phyloP scores from a whole-genome alignment of 2,888 invertebrate species.

The Eupithecia dodoneata region DNA sequence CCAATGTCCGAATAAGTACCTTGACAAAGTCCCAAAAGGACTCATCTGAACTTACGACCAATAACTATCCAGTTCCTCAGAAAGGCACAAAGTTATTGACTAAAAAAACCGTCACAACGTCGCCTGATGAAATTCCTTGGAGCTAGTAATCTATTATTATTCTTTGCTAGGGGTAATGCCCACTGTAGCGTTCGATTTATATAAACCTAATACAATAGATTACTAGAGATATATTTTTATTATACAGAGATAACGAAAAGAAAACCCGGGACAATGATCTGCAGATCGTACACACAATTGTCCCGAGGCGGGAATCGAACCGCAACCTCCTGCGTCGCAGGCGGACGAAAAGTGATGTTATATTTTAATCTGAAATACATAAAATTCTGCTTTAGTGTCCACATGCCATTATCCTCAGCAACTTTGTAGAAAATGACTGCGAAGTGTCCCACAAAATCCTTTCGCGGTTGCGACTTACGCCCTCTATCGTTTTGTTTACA shows the following conservation, averaged over 20 bases:
- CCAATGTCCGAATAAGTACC: constrained; percentile 2
- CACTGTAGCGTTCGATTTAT: neutral
- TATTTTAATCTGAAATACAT: neutral
- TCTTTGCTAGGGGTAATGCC: neutral
- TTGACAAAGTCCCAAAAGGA: neutral
- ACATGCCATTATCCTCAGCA: neutral
- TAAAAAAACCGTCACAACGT: constrained; percentile 30
- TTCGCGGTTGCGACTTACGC: neutral
- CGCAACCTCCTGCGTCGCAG: no score
- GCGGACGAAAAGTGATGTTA: neutral
- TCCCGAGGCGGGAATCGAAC: no score
- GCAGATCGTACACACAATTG: no score
- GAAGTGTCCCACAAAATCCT: constrained; percentile 1
- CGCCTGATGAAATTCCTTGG: constrained; percentile 44
- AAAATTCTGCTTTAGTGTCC: neutral
- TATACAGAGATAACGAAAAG: no score
- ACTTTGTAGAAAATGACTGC: constrained; percentile 1
- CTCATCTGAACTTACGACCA: constrained; percentile 11
- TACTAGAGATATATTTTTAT: no score
- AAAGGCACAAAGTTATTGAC: constrained; percentile 33
- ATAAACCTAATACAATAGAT: no score
- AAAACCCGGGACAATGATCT: no score
- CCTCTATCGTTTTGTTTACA: constrained; percentile 9
- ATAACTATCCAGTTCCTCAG: constrained; percentile 22
- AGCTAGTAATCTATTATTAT: constrained; percentile 12